Evolutionary conservation across 2,888 invertebrate species (phyloP), one percentile per base, ranked within the genome.

Genomic region (Dione vanillae): DNA sequence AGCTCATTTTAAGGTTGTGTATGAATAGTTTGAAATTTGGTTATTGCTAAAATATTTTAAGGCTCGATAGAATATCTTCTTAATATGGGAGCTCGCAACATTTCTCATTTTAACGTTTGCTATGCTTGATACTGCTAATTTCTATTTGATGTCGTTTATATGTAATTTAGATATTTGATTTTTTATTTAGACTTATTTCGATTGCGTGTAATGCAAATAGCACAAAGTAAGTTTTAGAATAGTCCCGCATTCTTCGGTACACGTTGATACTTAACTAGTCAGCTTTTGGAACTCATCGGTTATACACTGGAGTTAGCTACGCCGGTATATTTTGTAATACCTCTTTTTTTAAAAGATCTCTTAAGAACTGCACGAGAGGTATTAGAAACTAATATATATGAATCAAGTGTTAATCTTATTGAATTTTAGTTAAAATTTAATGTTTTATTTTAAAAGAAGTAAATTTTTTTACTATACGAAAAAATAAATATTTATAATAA

Each of bases 1-100:
- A 70, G 89, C 88, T 90, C 89, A 90, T 90, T 81, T 84, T 75
- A 89, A 85, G 91, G 91, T 91, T 91, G 90, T 91, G 91, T 83
- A 78, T 84, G 79, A 82, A 83, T 86, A 69, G 84, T 88, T 81
- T 85, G 85, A 85, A 77, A 77, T 83, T 85, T 76, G 83, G 82
- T 86, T 83, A 83, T 86, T 80, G 79, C 79, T 80, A 74, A 79
- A 73, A 71, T 74, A 72, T 10, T 54, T 62, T 40, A 45, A 45
- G 12, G 54, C 47, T 54, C 20, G 19, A 45, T 64, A 69, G 68
- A 56, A 64, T 45, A 52, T 61, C 16, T 20, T 59, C 73, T 77
- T 79, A 65, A 78, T 76, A 77, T 74, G 78, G 88, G 89, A 89
- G 87, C 78, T 85, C 87, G 89, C 89, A 90, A 90, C 89, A 89